These are phyloP conservation scores for Anniella stebbinsi DNA, from an alignment of 2,797 vertebrate species.

Conservation along the genomic window DNA sequence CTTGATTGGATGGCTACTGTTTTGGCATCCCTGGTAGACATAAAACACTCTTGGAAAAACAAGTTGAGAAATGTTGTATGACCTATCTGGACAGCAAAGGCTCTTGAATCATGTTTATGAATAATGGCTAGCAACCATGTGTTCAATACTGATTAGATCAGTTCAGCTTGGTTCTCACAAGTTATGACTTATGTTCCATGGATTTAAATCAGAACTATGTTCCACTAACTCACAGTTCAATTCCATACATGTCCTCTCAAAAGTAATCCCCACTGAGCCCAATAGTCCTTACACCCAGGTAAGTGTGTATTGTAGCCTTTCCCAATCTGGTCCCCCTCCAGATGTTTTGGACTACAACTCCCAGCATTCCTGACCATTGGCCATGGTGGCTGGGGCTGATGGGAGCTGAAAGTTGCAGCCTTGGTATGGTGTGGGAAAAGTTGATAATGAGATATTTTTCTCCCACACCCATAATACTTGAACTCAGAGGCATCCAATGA, in stretches of 20 bases:
- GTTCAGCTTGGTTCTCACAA: neutral
- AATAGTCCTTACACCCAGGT: no score
- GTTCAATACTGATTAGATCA: neutral
- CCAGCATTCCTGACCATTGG: no score
- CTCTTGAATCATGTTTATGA: neutral
- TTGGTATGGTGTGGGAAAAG: no score
- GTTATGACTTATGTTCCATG: neutral
- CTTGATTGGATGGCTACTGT: neutral
- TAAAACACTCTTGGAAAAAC: neutral
- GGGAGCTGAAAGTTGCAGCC: no score
- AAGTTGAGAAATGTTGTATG: neutral
- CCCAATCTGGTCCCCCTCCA: no score
- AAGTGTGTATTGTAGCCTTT: no score
- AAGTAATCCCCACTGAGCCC: no score
- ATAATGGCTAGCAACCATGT: neutral
- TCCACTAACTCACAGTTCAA: neutral
- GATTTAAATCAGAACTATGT: neutral
- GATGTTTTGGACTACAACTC: no score
- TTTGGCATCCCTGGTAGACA: neutral
- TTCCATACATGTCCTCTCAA: no score
- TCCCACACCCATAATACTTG: neutral
- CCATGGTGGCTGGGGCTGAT: no score
- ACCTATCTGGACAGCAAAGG: neutral
- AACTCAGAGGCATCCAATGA: neutral
- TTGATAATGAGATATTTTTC: no score